phyloP scores from a whole-genome alignment of 2,113 vertebrate genomes.

The Dicaeum eximium region DNA sequence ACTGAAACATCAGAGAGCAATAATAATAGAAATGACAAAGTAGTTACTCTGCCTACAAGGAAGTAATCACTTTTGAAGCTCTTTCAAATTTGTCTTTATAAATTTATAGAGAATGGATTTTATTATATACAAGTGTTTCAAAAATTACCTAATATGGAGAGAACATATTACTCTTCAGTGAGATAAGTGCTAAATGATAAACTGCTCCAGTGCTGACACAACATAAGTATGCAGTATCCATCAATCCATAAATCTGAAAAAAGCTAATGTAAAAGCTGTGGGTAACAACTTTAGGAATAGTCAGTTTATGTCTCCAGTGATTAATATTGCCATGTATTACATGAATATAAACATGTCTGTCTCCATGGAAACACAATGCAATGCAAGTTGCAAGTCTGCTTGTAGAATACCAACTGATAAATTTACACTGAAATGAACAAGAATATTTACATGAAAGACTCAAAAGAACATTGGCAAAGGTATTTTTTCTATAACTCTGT shows the following conservation, averaged over 20 bases:
- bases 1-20: background rate
- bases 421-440: background rate
- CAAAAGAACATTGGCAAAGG: background rate
- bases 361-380: background rate
- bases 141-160: background rate
- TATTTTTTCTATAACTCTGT: background rate
- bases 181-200: constrained; percentile 25
- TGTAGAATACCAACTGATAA: background rate
- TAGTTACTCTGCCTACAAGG: background rate
- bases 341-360: background rate
- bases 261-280: background rate
- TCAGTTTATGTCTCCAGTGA: background rate
- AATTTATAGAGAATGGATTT: background rate
- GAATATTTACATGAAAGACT: background rate
- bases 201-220: background rate
- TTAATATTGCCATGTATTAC: background rate
- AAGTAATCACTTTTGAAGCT: background rate
- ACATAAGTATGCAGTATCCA: constrained; percentile 17
- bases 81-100: background rate
- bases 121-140: background rate
- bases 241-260: constrained; percentile 16
- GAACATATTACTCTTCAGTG: background rate
- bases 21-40: background rate
- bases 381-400: background rate
- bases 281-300: background rate